These are phyloP conservation scores for Melitaea cinxia DNA, from an alignment of 1,140 invertebrate species.

Conservation along the genomic window DNA sequence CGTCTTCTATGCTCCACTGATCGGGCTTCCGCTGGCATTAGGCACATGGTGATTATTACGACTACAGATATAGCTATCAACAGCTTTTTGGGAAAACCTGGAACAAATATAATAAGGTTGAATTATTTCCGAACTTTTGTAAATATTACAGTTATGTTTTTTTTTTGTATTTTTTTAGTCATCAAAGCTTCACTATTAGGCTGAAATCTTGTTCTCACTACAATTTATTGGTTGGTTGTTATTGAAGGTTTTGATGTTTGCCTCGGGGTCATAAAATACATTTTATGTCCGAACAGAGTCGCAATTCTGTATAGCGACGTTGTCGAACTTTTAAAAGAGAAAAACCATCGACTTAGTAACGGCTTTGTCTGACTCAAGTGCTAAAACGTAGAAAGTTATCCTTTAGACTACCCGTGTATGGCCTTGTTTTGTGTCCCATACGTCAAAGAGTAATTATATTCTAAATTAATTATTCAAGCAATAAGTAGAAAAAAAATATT, in stretches of 20 bases:
- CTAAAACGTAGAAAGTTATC: conserved; percentile 74
- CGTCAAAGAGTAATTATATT: conserved; percentile 17
- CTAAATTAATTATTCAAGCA: neutral
- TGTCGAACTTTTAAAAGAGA: conserved; percentile 70
- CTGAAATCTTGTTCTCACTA: conserved; percentile 37
- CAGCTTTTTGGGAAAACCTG: conserved; percentile 78
- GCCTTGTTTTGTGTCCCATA: conserved; percentile 10
- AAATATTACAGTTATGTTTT: neutral
- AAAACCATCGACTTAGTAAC: conserved; percentile 55
- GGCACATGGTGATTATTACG: conserved; percentile 67
- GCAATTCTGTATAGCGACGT: conserved; percentile 55
- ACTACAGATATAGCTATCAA: conserved; percentile 72
- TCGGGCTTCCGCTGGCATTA: conserved; percentile 58
- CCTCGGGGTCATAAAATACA: conserved; percentile 70
- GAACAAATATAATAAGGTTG: conserved; percentile 49
- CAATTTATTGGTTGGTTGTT: conserved; percentile 66
- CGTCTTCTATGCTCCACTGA: conserved; percentile 56
- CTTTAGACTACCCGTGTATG: conserved; percentile 35
- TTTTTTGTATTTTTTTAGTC: conserved; percentile 22
- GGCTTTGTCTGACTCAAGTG: conserved; percentile 62
- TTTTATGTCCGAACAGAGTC: conserved; percentile 68
- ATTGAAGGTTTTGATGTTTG: conserved; percentile 71
- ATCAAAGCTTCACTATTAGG: conserved; percentile 21
- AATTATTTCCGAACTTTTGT: neutral
- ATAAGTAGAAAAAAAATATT: conserved; percentile 17